Evolutionary conservation across 2,797 vertebrate genomes (phyloP).

Genomic region (Gastrophryne carolinensis): DNA sequence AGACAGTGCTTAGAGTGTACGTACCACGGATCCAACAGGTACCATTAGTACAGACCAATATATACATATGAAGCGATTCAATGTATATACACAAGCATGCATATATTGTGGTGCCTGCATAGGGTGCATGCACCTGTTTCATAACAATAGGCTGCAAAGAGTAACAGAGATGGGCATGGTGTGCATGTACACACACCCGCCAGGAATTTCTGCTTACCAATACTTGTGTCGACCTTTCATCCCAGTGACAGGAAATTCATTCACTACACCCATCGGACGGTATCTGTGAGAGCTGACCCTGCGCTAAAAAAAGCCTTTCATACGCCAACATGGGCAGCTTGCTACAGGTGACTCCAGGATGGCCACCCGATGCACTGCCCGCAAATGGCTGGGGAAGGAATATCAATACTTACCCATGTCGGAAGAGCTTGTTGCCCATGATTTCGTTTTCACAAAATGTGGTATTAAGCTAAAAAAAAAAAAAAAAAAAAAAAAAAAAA

Average conservation of each 20-base stretch:
- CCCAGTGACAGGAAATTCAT: not conserved
- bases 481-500: not conserved
- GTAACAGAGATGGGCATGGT: not conserved
- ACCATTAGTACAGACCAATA: not conserved
- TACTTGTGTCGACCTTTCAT: slow-evolving; percentile 12
- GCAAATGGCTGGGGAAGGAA: not conserved
- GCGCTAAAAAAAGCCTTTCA: not conserved
- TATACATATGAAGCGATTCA: not conserved
- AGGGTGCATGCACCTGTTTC: not conserved
- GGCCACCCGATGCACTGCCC: not conserved
- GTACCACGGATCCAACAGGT: no score
- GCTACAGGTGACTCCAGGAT: not conserved
- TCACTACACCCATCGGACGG: slow-evolving; percentile 7
- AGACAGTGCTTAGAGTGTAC: no score
- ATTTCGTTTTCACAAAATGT: not conserved
- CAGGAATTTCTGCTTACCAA: slow-evolving; percentile 21
- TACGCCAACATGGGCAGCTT: not conserved
- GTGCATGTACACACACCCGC: not conserved
- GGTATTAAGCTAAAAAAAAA: not conserved
- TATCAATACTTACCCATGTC: not conserved
- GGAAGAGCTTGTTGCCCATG: not conserved
- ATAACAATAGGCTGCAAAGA: not conserved
- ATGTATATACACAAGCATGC: not conserved
- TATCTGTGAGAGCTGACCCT: not conserved
- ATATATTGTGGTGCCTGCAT: not conserved